Evolutionary conservation across 2,888 invertebrate genomes (phyloP).

Genomic region (Acleris sparsana): DNA sequence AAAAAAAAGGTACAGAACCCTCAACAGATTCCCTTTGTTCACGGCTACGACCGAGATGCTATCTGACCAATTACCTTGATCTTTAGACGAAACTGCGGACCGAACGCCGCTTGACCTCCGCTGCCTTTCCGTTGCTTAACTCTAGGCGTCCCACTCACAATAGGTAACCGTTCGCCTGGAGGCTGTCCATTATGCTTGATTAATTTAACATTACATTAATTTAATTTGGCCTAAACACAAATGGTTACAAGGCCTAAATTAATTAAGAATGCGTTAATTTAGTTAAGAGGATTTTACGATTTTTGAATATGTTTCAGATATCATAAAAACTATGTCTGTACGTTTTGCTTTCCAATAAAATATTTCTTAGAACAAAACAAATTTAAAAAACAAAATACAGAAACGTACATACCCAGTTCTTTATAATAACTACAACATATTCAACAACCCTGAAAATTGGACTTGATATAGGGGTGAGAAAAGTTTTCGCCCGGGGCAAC

Average conservation of each 20-base stretch:
- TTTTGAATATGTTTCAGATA: too few relatives aligned
- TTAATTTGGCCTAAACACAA: neutral
- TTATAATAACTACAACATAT: too few relatives aligned
- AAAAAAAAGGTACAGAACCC: slow-evolving; percentile 22
- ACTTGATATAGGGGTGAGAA: too few relatives aligned
- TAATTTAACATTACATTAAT: neutral
- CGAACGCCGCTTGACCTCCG: slow-evolving; percentile 57
- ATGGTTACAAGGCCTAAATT: neutral
- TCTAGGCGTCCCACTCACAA: slow-evolving; percentile 12
- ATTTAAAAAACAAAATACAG: too few relatives aligned
- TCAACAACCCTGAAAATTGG: too few relatives aligned
- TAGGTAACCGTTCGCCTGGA: slow-evolving; percentile 3
- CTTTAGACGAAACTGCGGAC: slow-evolving; percentile 59
- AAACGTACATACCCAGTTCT: too few relatives aligned
- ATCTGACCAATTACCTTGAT: slow-evolving; percentile 67
- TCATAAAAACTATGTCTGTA: too few relatives aligned
- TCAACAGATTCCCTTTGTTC: slow-evolving; percentile 25
- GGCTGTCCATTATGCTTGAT: slow-evolving; percentile 16
- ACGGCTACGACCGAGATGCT: slow-evolving; percentile 47
- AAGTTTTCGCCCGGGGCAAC: too few relatives aligned
- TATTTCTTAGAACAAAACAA: too few relatives aligned
- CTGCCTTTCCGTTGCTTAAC: slow-evolving; percentile 46
- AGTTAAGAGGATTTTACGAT: too few relatives aligned
- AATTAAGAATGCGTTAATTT: neutral
- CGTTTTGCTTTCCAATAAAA: too few relatives aligned